Base-by-base conservation (phyloP, 1,140 invertebrate genomes). In the Ptiloglossa arizonensis region DNA sequence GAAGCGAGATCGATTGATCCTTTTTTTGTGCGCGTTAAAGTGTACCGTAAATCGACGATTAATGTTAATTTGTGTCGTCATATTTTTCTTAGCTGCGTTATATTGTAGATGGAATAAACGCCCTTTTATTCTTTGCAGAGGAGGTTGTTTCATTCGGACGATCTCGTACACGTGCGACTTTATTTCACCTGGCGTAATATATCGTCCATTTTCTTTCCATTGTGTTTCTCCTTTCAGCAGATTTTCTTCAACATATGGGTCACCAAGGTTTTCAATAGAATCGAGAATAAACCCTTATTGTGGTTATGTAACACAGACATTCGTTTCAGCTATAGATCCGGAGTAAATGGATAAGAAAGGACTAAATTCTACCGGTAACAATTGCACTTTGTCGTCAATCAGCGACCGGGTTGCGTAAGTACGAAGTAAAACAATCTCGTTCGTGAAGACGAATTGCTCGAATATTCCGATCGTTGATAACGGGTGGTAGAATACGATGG, bases 91-190 rank as follows among this genome's bases (percentile, higher is more conserved):
- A 83, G 32, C 15, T 29, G 8, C 32, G 35, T 71, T 70, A 71
- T 63, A 71, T 63, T 83, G 50, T 80, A 71, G 24, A 68, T 67
- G 66, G 32, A 80, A 83, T 83, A 83, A 83, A 79, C 52, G n/a
- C 32, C 48, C 60, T 32, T 67, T 68, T 63, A 78, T 72, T 62
- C 54, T 67, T 62, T 60, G 5, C 46, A 56, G 44, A 0, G 0
- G 9, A 22, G 1, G 1, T 64, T n/a, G 1, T 22, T 22, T 63
- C 22, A 6, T 52, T 38, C 44, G 17, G 3, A 15, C 0, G 4
- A 38, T 6, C 6, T 9, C 19, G 46, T 48, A 46, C 29, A 5
- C 15, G 19, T 41, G 32, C 2, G 62, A 66, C 17, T 52, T 24
- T 48, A 27, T 27, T 52, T 73, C 6, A 27, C 54, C 15, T 8